Base-by-base conservation (phyloP, 1,140 invertebrate species). In the Drosophila lacertosa region DNA sequence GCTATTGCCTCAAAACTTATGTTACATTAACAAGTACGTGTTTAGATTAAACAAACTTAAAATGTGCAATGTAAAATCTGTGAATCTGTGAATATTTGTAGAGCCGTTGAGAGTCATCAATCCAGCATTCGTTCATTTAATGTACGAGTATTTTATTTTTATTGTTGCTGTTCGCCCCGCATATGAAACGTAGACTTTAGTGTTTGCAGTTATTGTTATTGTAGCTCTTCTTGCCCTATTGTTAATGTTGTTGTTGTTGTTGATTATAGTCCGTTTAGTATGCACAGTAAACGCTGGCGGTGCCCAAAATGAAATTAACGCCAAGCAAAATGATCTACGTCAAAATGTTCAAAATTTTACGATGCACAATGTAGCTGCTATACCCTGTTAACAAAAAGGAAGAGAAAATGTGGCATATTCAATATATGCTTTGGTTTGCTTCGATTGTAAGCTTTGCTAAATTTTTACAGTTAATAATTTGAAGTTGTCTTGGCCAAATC, bases 181-280 rank as follows among this genome's bases (percentile, higher is more conserved):
- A 58, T 35, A 45, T 58, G 40, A 58, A 60, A 48, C 57, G 29
- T 48, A 60, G 37, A 60, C 26, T 60, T 48, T 60, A 18, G 32
- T 69, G 74, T 69, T 69, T 75, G 54, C 63, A 35, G 26, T 63
- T 76, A 48, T 58, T 76, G 65, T 47, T 71, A 40, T 29, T 74
- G 48, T 47, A 59, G 13, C 16, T 42, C 39, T 48, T 42, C 13
- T 33, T n/a, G n/a, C 42, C 11, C 42, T 20, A 32, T 15, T 50
- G 58, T 33, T 58, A 53, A 22, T 69, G 57, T 15, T 48, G 50
- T 5, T 29, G 66, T 16, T 35, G 24, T 33, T 26, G 45, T 47
- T 63, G 16, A 53, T 39, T 40, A 82, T 83, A 74, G 79, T 62
- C 70, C 74, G 74, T 81, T 83, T 55, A 83, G 79, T 81, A 81